Percentiles rank a stretch among this genome's conserved stretches.
These are phyloP conservation scores for Monoplex corrugatus DNA, from an alignment of 2,888 invertebrate genomes.

Conservation along the genomic window DNA sequence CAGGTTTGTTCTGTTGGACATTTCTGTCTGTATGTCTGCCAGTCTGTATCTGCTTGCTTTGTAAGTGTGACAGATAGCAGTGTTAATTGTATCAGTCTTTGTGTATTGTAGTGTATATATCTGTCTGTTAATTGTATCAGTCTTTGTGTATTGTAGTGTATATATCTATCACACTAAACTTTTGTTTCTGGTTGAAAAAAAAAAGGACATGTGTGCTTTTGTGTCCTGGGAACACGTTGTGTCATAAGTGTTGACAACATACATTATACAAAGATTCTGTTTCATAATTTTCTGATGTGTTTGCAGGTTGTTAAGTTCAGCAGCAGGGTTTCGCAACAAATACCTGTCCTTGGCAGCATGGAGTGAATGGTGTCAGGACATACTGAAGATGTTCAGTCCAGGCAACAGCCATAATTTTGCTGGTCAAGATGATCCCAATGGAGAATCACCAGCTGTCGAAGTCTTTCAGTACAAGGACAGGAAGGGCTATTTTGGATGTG, in stretches of 20 bases:
- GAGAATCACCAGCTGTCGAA: constrained; percentile 82
- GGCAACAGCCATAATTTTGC: constrained; percentile 38
- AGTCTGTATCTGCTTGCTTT: neutral
- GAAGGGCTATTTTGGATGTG: constrained; percentile 80
- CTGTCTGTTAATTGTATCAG: no score
- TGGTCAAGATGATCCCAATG: constrained; percentile 69
- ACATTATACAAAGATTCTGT: no score
- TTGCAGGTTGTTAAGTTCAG: constrained; percentile 72
- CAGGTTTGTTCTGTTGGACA: no score
- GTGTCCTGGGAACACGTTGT: no score
- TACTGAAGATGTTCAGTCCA: constrained; percentile 56
- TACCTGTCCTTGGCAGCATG: constrained; percentile 78
- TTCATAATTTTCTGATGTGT: constrained; percentile 11
- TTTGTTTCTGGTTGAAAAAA: no score
- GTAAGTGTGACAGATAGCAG: no score
- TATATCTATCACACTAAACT: no score
- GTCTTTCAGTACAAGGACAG: constrained; percentile 80
- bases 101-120: no score
- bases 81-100: neutral
- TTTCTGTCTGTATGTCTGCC: neutral
- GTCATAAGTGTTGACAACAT: no score
- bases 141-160: no score
- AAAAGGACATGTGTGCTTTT: no score
- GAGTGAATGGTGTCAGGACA: constrained; percentile 76
- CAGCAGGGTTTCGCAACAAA: constrained; percentile 71